These are phyloP conservation scores for Grapholita molesta DNA, from an alignment of 1,140 invertebrate genomes.

Conservation along the genomic window DNA sequence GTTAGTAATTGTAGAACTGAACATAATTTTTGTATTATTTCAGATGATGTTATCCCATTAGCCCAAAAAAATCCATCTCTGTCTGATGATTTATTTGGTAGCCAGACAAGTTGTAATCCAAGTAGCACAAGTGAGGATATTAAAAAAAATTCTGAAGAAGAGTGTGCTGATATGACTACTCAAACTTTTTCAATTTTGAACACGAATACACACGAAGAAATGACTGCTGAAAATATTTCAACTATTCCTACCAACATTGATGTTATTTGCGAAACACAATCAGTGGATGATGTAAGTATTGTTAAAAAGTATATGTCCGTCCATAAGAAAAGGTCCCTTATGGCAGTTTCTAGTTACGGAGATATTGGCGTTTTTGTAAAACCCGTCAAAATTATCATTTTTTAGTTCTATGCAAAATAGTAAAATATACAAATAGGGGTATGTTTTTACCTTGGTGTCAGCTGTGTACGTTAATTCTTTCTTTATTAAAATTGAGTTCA, in stretches of 20 bases:
- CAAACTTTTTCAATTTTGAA: conserved; percentile 59
- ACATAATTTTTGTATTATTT: conserved; percentile 27
- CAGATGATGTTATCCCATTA: conserved; percentile 61
- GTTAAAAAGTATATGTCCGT: neutral
- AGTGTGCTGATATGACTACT: conserved; percentile 36
- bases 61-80: conserved; percentile 48
- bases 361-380: too few relatives aligned
- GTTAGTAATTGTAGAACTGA: too few relatives aligned
- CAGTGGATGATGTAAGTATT: conserved; percentile 38
- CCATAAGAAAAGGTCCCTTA: too few relatives aligned
- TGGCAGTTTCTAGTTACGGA: too few relatives aligned
- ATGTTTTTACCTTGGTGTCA: too few relatives aligned
- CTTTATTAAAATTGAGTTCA: too few relatives aligned
- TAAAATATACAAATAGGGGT: too few relatives aligned
- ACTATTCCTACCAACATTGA: conserved; percentile 30
- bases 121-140: neutral
- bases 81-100: conserved; percentile 57
- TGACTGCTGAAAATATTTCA: conserved; percentile 20
- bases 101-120: conserved; percentile 36
- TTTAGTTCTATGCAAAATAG: too few relatives aligned
- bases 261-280: conserved; percentile 39
- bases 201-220: conserved; percentile 19
- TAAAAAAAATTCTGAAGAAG: conserved; percentile 19
- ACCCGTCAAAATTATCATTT: too few relatives aligned
- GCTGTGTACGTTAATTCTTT: too few relatives aligned